Evolutionary conservation across 2,113 vertebrate species (phyloP).

Genomic region (Poecile atricapillus): DNA sequence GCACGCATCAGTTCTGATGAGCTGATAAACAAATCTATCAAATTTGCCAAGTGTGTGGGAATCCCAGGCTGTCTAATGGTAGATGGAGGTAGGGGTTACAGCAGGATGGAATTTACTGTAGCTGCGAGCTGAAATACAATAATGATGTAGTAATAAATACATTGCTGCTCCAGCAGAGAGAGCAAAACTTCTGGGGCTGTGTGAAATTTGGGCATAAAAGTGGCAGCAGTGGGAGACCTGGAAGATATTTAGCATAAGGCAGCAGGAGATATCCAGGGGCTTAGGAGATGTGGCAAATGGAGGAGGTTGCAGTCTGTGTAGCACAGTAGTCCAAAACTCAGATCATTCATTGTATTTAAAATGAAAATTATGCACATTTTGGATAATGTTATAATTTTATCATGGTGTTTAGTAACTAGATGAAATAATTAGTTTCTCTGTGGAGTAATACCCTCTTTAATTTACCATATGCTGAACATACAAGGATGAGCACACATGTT

Average conservation of each 20-base stretch:
- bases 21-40: constrained; percentile 69
- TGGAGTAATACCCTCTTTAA: neutral
- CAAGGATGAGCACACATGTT: neutral
- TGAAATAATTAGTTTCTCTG: constrained; percentile 9
- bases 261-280: constrained; percentile 23
- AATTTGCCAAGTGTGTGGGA: constrained; percentile 52
- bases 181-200: constrained; percentile 39
- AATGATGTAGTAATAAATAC: constrained; percentile 59
- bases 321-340: constrained; percentile 1
- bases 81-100: constrained; percentile 46
- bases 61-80: constrained; percentile 40
- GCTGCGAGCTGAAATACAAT: constrained; percentile 44
- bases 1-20: constrained; percentile 38
- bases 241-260: constrained; percentile 34
- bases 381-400: neutral
- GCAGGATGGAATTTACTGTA: constrained; percentile 35
- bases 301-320: constrained; percentile 17
- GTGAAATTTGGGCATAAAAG: constrained; percentile 41
- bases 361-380: neutral
- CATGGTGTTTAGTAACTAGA: neutral
- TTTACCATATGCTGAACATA: neutral
- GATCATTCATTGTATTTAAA: neutral
- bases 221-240: constrained; percentile 43
- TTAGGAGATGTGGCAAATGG: neutral
- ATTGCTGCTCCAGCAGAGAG: constrained; percentile 43